Evolutionary conservation across 1,140 invertebrate genomes (phyloP).

Genomic region (Zaprionus vittiger): DNA sequence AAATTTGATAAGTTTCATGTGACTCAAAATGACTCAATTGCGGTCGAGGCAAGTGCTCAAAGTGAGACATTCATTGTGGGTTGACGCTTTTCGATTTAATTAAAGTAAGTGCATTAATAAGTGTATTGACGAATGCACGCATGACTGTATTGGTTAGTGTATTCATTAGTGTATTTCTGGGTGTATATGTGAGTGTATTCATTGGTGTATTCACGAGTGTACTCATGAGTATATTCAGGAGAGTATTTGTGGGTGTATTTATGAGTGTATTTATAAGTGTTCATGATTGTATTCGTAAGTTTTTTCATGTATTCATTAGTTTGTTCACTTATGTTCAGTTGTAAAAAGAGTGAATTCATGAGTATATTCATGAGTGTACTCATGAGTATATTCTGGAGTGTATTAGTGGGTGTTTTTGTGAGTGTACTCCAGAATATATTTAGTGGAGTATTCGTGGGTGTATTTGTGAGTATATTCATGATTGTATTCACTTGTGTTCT

Average conservation of each 20-base stretch:
- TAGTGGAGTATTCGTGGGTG: background rate
- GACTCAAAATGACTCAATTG: conserved; percentile 18
- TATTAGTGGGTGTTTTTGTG: no score
- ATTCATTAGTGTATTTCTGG: background rate
- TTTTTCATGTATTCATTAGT: no score
- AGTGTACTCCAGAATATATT: background rate
- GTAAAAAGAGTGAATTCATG: no score
- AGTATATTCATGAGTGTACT: background rate
- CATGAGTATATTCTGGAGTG: background rate
- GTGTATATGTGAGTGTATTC: conserved; percentile 2
- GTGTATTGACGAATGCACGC: background rate
- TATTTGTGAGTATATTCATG: background rate
- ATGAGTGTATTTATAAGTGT: background rate
- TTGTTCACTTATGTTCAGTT: no score
- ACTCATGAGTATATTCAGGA: conserved; percentile 1
- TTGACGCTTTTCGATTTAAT: background rate
- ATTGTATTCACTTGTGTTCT: background rate
- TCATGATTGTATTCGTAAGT: background rate
- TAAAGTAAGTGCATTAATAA: background rate
- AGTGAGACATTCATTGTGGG: conserved; percentile 15
- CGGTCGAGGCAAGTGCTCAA: background rate
- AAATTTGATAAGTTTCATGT: conserved; percentile 35
- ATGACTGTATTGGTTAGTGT: background rate
- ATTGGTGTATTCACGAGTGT: background rate
- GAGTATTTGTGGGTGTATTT: background rate